These are phyloP conservation scores for Peromyscus melanophrys DNA, from an alignment of 2,797 vertebrate species.

Conservation along the genomic window DNA sequence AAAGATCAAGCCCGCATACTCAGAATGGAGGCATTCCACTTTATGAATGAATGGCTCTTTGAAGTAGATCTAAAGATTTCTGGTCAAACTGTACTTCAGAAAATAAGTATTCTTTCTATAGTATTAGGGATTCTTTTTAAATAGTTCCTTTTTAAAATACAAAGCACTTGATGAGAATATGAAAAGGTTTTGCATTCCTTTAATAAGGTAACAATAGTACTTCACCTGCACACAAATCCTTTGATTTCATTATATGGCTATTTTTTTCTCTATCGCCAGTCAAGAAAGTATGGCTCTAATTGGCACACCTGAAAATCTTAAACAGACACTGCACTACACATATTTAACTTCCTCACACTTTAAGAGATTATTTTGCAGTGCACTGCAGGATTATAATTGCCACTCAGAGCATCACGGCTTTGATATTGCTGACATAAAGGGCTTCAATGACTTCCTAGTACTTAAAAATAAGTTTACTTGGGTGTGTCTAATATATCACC, in stretches of 20 bases:
- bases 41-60: conserved; percentile 56
- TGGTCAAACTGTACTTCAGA: conserved; percentile 54
- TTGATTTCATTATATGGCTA: conserved; percentile 34
- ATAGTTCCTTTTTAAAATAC: conserved; percentile 51
- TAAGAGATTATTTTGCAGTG: conserved; percentile 5
- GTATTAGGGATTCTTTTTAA: conserved; percentile 46
- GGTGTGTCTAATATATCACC: not conserved
- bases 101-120: conserved; percentile 53
- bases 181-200: conserved; percentile 39
- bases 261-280: not conserved
- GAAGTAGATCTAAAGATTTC: conserved; percentile 72
- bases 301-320: conserved; percentile 40
- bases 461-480: not conserved
- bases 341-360: not conserved
- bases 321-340: not conserved
- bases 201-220: conserved; percentile 45
- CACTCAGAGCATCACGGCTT: not conserved
- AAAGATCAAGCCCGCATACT: conserved; percentile 35
- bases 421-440: not conserved
- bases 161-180: conserved; percentile 49
- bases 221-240: conserved; percentile 36
- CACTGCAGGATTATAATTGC: not conserved
- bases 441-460: not conserved
- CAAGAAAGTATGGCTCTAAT: not conserved
- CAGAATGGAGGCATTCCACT: conserved; percentile 4